Base-by-base conservation (phyloP, 2,888 invertebrate genomes). In the Philopedon plagiatum region DNA sequence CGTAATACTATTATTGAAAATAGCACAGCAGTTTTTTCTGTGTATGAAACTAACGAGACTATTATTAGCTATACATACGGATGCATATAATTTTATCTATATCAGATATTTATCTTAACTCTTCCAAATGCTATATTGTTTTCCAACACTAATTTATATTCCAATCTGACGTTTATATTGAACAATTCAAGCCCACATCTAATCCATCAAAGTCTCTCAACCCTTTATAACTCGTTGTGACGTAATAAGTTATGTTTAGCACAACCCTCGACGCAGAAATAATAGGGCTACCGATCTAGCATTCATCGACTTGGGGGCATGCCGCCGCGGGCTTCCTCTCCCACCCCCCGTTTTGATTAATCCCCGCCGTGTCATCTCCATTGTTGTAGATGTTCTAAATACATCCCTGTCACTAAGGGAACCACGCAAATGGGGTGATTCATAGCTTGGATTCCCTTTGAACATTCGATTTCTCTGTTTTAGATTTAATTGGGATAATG, bases 241-340 rank as follows among this genome's bases (percentile, higher is more conserved):
- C 60, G 8, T 60, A 41, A 60, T 39, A 19, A 13, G 60, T 41
- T 60, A 23, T 60, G 60, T 60, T 60, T 60, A n/a, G 60, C 15
- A 60, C 60, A 60, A 60, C 26, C 39, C 60, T 18, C 44, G 60
- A 60, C 60, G 44, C 41, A 41, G 9, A 15, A 41, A 60, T 60
- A 26, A 60, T 41, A 60, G 23, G 41, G 60, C 11, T 19, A 37
- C 21, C 5, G 7, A 0, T 11, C 2, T 19, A 18, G 8, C 44
- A 9, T 46, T n/a, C 37, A 57, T 57, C 57, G 37, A 37, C 1
- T 21, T 37, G 29, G 21, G 18, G 37, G 9, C 29, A 54, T 54
- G 29, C 29, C 7, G 15, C 9, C 29, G n/a, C n/a, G n/a, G 4
- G 29, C 29, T n/a, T n/a, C 13, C 1, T 13, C n/a, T 9, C 15